A percentile compares a stretch with the other conserved stretches of the same genome.
Conservation (phyloP, 2,888 invertebrate genomes). For the Plemyria rubiginata region DNA sequence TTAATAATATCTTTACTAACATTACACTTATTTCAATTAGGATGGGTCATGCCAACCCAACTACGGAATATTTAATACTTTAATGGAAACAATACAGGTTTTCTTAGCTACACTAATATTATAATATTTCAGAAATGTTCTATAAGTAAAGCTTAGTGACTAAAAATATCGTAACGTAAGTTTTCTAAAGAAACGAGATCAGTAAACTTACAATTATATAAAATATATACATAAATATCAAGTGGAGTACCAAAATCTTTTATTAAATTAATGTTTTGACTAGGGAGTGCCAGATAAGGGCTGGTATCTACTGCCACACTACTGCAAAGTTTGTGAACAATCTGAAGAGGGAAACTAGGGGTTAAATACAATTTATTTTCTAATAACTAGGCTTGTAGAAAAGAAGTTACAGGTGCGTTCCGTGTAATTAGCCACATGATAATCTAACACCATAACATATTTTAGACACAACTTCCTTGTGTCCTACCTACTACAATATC, state of each 20-base stretch:
- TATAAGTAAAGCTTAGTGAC: not conserved
- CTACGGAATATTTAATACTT: not conserved
- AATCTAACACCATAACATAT: constrained; percentile 4
- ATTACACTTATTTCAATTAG: constrained; percentile 2
- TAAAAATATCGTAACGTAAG: not conserved
- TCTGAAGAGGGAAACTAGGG: not conserved
- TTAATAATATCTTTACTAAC: not conserved
- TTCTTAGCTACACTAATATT: not conserved
- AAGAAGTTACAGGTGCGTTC: not conserved
- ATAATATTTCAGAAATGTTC: not conserved
- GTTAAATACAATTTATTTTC: not conserved
- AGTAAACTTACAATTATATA: constrained; percentile 7
- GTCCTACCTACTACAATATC: constrained; percentile 18
- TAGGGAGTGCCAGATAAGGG: constrained; percentile 8
- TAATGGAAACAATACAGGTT: not conserved
- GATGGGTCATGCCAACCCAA: not conserved
- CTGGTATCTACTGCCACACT: not conserved
- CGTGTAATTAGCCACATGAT: not conserved
- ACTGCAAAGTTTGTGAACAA: not conserved
- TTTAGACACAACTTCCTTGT: constrained; percentile 25
- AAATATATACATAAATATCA: constrained; percentile 6
- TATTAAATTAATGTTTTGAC: constrained; percentile 17
- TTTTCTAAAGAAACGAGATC: constrained; percentile 19
- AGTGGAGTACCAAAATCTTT: not conserved
- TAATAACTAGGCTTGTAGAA: not conserved